Evolutionary conservation across 2,113 vertebrate genomes (phyloP).

Genomic region (Neomonachus schauinslandi): DNA sequence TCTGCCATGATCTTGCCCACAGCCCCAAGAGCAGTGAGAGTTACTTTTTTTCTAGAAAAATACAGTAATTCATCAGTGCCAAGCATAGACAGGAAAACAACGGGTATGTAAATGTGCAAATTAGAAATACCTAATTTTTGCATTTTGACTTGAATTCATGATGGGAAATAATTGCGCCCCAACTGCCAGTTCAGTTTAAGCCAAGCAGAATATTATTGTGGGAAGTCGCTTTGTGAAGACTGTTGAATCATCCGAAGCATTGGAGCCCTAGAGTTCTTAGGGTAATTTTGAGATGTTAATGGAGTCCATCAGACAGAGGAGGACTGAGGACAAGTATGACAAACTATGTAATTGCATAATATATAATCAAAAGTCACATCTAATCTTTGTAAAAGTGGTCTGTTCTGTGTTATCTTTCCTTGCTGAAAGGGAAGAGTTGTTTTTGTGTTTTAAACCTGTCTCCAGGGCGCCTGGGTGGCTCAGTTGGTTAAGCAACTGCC

Average conservation of each 20-base stretch:
- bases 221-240: constrained; percentile 72
- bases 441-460: neutral
- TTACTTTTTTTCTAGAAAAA: constrained; percentile 61
- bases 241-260: constrained; percentile 69
- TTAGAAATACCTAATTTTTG: constrained; percentile 75
- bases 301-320: neutral
- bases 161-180: constrained; percentile 73
- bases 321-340: neutral
- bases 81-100: neutral
- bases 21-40: neutral
- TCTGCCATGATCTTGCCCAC: constrained; percentile 13
- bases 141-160: constrained; percentile 58
- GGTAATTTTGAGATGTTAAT: constrained; percentile 59
- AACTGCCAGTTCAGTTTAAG: constrained; percentile 59
- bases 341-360: neutral
- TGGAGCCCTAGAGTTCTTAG: constrained; percentile 54
- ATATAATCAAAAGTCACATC: constrained; percentile 28
- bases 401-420: neutral
- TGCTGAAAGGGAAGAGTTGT: neutral
- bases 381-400: constrained; percentile 16
- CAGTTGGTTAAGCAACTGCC: too few relatives aligned
- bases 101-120: constrained; percentile 65
- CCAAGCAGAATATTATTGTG: constrained; percentile 72
- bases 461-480: too few relatives aligned
- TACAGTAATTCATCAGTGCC: constrained; percentile 36